Percentiles rank a stretch among this genome's conserved stretches.
These are phyloP conservation scores for Muscina levida DNA, from an alignment of 2,888 invertebrate genomes.

Conservation along the genomic window DNA sequence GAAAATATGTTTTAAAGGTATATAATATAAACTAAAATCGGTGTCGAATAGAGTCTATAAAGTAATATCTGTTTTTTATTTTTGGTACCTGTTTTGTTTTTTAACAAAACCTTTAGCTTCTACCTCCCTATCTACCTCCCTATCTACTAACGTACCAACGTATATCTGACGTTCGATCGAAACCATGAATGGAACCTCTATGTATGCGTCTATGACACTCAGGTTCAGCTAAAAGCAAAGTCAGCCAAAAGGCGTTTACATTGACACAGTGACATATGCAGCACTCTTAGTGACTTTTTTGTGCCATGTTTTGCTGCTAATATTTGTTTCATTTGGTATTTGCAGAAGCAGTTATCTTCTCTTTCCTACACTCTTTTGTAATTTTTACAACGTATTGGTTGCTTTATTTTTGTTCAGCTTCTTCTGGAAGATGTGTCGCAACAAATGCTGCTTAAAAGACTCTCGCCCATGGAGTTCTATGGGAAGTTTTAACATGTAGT, in stretches of 20 bases:
- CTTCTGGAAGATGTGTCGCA: conserved; percentile 33
- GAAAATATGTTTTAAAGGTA: too few species aligned
- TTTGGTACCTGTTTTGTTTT: too few species aligned
- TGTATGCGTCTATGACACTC: conserved; percentile 30
- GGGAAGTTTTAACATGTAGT: conserved; percentile 52
- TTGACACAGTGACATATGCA: conserved; percentile 65
- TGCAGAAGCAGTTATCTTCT: conserved; percentile 28
- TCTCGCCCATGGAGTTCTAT: conserved; percentile 31
- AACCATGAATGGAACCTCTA: neutral
- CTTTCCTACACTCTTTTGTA: conserved; percentile 15
- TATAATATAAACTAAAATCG: too few species aligned
- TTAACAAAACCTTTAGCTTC: too few species aligned
- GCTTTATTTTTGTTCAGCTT: neutral
- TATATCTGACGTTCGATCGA: neutral
- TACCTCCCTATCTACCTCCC: too few species aligned
- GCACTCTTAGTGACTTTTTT: conserved; percentile 47
- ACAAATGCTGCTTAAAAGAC: conserved; percentile 51
- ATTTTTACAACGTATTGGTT: neutral
- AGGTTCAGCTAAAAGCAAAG: conserved; percentile 59
- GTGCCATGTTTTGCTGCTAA: neutral
- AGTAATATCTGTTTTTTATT: too few species aligned
- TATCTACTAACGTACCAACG: neutral
- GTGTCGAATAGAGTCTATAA: too few species aligned
- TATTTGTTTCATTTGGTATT: conserved; percentile 18
- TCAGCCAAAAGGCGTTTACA: conserved; percentile 63